Evolutionary conservation across 30 jellyfish, hydroid and myxozoan genomes (phyloP), one percentile per base, ranked within the genome.

Genomic region (Aurelia coerulea): DNA sequence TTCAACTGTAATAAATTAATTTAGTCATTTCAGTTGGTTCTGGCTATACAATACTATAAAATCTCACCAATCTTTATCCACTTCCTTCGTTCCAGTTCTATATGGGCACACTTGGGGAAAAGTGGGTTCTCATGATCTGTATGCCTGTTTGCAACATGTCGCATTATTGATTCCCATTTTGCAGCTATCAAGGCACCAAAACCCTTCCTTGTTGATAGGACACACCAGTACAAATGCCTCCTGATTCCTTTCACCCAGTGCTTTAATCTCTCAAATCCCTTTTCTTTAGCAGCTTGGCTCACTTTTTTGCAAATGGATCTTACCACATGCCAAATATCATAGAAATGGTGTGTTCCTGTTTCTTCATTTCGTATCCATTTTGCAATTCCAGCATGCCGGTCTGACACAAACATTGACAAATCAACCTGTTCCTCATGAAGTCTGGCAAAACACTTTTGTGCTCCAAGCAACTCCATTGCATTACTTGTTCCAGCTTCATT

Each of bases 211-310:
- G 80, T 70, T 70, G 80, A 70, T 70, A 42, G 19, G 29, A 70
- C 51, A 70, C 63, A 70, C 80, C 80, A 70, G 80, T 70, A 70
- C 18, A 70, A 70, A 70, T 70, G 80, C 60, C 63, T n/a, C 63
- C 63, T 70, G 64, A 70, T 42, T 10, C 80, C 80, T 49, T 70
- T 70, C 29, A 70, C 51, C 80, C 62, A 70, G 29, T 70, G 60
- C 32, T 70, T 37, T 63, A 70, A 70, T n/a, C 60, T 70, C 32
- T 49, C 80, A 17, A 70, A 33, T 17, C 80, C 80, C 19, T 35
- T 70, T 70, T 33, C 80, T 42, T 70, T 70, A 8, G 63, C 63
- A 70, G 80, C 80, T 70, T 35, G 63, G 42, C 37, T 46, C 8
- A 70, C 42, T 12, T 70, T 70, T 70, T 33, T 70, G 50, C 50